These are phyloP conservation scores for Ptychadena robeensis DNA, from an alignment of 2,797 vertebrate species.

Conservation along the genomic window DNA sequence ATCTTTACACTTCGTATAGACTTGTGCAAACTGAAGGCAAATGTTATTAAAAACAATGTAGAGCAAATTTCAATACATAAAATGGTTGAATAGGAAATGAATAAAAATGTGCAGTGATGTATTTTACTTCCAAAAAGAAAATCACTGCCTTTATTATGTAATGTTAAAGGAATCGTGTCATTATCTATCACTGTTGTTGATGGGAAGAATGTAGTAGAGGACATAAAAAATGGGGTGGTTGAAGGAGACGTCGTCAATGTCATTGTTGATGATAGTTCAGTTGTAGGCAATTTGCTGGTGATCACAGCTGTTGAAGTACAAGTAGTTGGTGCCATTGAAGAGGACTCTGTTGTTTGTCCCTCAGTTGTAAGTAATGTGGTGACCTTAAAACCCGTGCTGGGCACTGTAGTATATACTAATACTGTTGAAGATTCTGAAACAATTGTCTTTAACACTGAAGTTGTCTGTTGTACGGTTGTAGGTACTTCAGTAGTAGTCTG, in stretches of 20 bases:
- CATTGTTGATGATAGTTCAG: not conserved
- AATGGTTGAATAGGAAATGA: slow-evolving; percentile 7
- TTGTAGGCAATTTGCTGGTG: not conserved
- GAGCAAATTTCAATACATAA: slow-evolving; percentile 55
- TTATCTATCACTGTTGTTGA: not conserved
- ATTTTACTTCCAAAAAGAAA: not conserved
- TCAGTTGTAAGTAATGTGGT: slow-evolving; percentile 8
- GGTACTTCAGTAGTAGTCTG: not conserved
- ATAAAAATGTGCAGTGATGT: slow-evolving; percentile 14
- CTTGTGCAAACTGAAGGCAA: slow-evolving; percentile 40
- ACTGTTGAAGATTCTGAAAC: not conserved
- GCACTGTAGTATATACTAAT: not conserved
- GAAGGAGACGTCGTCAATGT: not conserved
- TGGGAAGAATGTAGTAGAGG: not conserved
- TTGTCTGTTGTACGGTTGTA: not conserved
- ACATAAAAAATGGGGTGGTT: not conserved
- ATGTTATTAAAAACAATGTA: not conserved
- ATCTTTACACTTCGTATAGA: not conserved
- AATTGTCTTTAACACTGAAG: not conserved
- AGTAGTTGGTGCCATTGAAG: not conserved
- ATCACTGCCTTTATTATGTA: not conserved
- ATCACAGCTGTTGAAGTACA: slow-evolving; percentile 1
- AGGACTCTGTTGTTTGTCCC: not conserved
- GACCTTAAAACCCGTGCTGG: not conserved
- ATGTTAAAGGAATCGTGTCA: fast-evolving